Conservation (phyloP, 2,797 vertebrate genomes). For the Harpagifer antarcticus region DNA sequence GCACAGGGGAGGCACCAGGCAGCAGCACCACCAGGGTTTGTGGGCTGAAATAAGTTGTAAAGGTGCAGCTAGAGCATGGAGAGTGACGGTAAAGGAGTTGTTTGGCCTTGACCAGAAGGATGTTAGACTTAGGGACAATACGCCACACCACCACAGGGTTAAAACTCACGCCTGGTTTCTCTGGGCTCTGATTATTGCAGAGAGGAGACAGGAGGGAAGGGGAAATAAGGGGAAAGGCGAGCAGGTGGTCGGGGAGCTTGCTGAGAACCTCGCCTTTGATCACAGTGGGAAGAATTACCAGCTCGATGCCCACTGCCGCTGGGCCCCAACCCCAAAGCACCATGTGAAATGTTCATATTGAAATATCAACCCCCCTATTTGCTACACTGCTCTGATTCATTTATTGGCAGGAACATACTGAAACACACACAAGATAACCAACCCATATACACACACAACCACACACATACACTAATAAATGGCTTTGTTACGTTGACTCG, state of each 20-base stretch:
- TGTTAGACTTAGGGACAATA: constrained; percentile 67
- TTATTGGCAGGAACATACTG: constrained; percentile 24
- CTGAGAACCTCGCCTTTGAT: constrained; percentile 77
- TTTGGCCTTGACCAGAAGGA: constrained; percentile 44
- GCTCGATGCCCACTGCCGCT: constrained; percentile 69
- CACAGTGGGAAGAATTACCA: constrained; percentile 77
- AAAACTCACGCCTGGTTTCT: constrained; percentile 65
- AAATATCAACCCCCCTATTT: constrained; percentile 46
- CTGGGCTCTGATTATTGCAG: constrained; percentile 48
- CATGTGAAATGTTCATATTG: constrained; percentile 64
- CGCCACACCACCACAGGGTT: constrained; percentile 61
- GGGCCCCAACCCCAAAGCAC: constrained; percentile 58
- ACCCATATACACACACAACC: constrained; percentile 20
- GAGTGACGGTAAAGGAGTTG: constrained; percentile 33
- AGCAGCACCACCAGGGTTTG: constrained; percentile 18
- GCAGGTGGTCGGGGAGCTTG: constrained; percentile 45
- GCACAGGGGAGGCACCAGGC: constrained; percentile 3
- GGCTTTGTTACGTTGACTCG: constrained; percentile 15
- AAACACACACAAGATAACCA: not conserved
- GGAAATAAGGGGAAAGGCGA: constrained; percentile 41
- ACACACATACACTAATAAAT: constrained; percentile 45
- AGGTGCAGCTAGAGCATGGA: constrained; percentile 35
- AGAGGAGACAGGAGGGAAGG: constrained; percentile 29
- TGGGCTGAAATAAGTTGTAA: constrained; percentile 20
- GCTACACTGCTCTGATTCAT: constrained; percentile 36